Evolutionary conservation across 2,797 vertebrate genomes (phyloP), one percentile per base, ranked within the genome.

Genomic region (Lemur catta): DNA sequence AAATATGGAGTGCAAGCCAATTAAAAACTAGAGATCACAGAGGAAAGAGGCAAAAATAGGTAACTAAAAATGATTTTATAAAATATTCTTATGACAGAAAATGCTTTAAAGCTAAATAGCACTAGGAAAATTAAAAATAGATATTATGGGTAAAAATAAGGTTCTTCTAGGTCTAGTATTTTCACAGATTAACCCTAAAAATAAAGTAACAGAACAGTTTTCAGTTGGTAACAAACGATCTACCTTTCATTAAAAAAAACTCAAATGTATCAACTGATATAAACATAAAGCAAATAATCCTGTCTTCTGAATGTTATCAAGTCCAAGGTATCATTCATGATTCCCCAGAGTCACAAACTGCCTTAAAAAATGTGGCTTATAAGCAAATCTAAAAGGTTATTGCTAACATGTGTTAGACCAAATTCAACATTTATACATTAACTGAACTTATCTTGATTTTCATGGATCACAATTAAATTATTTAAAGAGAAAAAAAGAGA

Each of bases 121-220:
- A 84, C 9, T 50, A 75, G 52, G 17, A 63, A 28, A 33, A 89
- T 75, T 87, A 57, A 91, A 94, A 92, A 84, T 7, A 92, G 52
- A 20, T 81, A 69, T 14, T 87, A 84, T 28, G 81, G 41, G 38
- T 57, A 52, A 94, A 95, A 95, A 91, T 20, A 90, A 89, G 4
- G 72, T 18, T 89, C 17, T 71, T 92, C 41, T 90, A 82, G 24
- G 74, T 35, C n/a, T 82, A 89, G 4, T 78, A 74, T 94, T 97
- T 75, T 57, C 84, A 78, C 10, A 84, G 22, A 76, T 84, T 74
- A 95, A 76, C 22, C 7, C 26, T 84, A 92, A 87, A 92, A 80
- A 89, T 92, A 97, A 94, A 93, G 48, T 74, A 94, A 89, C 6
- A 94, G 48, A 89, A 89, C 48, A 91, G 30, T 80, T 95, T 86